Base-by-base conservation (phyloP, 2,113 vertebrate species). In the Anoplopoma fimbria region DNA sequence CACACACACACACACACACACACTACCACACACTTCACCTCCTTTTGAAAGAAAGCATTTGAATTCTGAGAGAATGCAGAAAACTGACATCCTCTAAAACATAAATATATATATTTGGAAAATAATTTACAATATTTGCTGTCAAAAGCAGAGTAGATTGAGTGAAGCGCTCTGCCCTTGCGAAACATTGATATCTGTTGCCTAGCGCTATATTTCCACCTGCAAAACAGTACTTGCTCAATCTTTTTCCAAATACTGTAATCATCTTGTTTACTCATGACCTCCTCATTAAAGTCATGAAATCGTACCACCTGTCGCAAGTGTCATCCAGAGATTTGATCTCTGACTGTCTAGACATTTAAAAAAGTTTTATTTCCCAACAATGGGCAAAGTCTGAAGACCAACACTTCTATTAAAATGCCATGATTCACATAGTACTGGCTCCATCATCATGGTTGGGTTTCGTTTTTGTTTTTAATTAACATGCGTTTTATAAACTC, bases 211-310 rank as follows among this genome's bases (percentile, higher is more conserved):
- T 25, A 53, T 77, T 75, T 79, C 57, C 58, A 69, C 36, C 57
- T 68, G 62, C 65, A 84, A 90, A 88, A 75, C 73, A 75, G 81
- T 71, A 61, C 72, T 86, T 90, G 80, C 88, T 71, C 80, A 87
- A 86, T 77, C 63, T 38, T 85, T 86, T 34, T 71, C 64, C 64
- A 81, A 86, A 81, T 42, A 72, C 77, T 88, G 55, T 82, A 80
- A 87, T 91, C 81, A 78, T 74, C 60, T 83, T 85, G 85, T 88
- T 84, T 90, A 77, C 78, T 82, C 36, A 51, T 55, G 64, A 82
- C 47, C 60, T 65, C 0, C 17, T 84, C 9, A 40, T 25, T 9
- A 42, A 69, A n/a, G 23, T 77, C 55, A 67, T 76, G 80, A 12
- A 2, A 36, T 53, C 42, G 62, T 60, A 75, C 9, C 2, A 70